Evolutionary conservation across 2,113 vertebrate species (phyloP).

Genomic region (Hippocampus comes): DNA sequence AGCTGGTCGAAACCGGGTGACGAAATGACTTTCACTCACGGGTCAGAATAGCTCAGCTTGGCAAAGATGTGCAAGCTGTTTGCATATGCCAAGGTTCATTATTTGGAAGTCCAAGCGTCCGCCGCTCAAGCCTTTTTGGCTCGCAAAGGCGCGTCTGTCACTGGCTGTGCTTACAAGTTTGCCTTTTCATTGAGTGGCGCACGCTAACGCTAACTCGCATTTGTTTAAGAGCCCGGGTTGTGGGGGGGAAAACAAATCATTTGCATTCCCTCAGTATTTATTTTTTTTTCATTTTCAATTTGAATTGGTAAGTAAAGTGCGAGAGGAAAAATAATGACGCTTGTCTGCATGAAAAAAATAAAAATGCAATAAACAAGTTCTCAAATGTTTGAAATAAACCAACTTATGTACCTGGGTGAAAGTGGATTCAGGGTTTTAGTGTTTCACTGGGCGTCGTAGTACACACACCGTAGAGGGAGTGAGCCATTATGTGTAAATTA

Average conservation of each 20-base stretch:
- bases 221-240: constrained; percentile 26
- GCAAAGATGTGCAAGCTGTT: constrained; percentile 21
- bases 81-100: constrained; percentile 14
- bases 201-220: constrained; percentile 26
- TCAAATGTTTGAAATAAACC: constrained; percentile 9
- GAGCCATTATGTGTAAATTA: not conserved
- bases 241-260: constrained; percentile 33
- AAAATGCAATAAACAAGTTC: constrained; percentile 7
- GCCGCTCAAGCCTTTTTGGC: constrained; percentile 49
- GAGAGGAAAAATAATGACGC: constrained; percentile 11
- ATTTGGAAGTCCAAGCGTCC: constrained; percentile 37
- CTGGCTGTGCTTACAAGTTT: constrained; percentile 41
- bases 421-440: not conserved
- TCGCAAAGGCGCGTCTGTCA: constrained; percentile 42
- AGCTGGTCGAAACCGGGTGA: not conserved
- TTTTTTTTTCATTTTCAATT: not conserved
- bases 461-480: not conserved
- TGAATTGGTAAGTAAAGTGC: constrained; percentile 2
- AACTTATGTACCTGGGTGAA: not conserved
- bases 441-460: not conserved
- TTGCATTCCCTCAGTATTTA: constrained; percentile 20
- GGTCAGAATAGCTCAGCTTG: not conserved
- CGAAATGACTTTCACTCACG: not conserved
- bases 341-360: not conserved
- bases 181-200: constrained; percentile 37